Evolutionary conservation across 2,888 invertebrate species (phyloP).

Genomic region (Cecidostiba fungosa): DNA sequence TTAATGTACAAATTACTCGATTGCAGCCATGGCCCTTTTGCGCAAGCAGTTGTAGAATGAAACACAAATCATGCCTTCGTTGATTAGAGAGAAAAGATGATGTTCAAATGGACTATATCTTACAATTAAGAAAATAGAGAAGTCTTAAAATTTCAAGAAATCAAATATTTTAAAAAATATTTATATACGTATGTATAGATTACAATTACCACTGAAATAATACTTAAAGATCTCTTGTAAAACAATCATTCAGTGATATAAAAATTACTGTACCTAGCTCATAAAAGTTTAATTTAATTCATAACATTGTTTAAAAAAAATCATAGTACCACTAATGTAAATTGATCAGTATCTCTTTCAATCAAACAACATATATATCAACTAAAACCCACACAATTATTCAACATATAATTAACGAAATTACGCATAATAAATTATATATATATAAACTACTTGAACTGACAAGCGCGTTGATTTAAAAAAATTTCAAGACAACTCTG

Average conservation of each 20-base stretch:
- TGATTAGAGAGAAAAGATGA: slow-evolving; percentile 57
- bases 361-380: slow-evolving; percentile 53
- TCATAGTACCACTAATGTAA: slow-evolving; percentile 51
- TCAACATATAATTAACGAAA: slow-evolving; percentile 53
- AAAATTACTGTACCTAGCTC: slow-evolving; percentile 50
- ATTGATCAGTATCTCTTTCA: slow-evolving; percentile 55
- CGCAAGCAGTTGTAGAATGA: slow-evolving; percentile 56
- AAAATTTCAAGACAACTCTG: slow-evolving; percentile 63
- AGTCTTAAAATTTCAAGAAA: slow-evolving; percentile 63
- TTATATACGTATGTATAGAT: slow-evolving; percentile 48
- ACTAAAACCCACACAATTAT: slow-evolving; percentile 56
- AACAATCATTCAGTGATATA: slow-evolving; percentile 55
- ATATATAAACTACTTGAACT: slow-evolving; percentile 47
- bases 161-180: slow-evolving; percentile 52
- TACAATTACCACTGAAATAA: slow-evolving; percentile 54
- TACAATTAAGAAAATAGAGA: slow-evolving; percentile 59
- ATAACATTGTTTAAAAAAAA: slow-evolving; percentile 60
- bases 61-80: slow-evolving; percentile 58
- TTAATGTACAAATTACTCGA: slow-evolving; percentile 61
- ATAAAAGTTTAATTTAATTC: slow-evolving; percentile 54
- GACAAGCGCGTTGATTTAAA: slow-evolving; percentile 55
- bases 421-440: slow-evolving; percentile 57
- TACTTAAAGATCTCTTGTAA: slow-evolving; percentile 54
- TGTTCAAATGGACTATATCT: slow-evolving; percentile 53
- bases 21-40: slow-evolving; percentile 62